Evolutionary conservation across 2,888 invertebrate genomes (phyloP).

Genomic region (Coelogynopora nodosa): DNA sequence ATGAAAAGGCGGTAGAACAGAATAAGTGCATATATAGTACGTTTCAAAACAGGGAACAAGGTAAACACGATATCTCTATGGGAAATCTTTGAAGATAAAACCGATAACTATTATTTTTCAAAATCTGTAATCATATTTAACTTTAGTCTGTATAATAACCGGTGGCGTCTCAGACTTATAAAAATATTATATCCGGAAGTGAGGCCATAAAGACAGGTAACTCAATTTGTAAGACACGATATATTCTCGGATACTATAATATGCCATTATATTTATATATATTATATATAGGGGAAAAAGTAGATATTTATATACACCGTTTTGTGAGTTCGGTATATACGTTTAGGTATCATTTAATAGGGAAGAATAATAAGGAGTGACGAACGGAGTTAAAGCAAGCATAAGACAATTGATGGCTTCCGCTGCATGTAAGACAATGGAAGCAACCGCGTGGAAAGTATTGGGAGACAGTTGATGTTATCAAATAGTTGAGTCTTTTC

Average conservation of each 20-base stretch:
- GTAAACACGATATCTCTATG: not conserved
- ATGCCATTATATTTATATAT: not conserved
- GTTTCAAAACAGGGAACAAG: no score
- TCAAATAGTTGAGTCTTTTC: not conserved
- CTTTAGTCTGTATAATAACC: no score
- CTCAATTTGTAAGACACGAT: not conserved
- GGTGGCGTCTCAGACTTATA: not conserved
- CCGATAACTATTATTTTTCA: not conserved
- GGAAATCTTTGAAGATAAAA: not conserved
- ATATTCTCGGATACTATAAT: not conserved
- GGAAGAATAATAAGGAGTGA: not conserved
- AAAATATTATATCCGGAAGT: not conserved
- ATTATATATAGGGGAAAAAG: not conserved
- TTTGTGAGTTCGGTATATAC: not conserved
- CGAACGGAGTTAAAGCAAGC: not conserved
- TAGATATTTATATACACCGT: not conserved
- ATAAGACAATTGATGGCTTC: slow-evolving; percentile 11
- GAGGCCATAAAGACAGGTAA: not conserved
- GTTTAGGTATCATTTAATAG: not conserved
- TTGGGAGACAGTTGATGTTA: not conserved
- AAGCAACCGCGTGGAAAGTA: not conserved
- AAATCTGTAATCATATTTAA: no score
- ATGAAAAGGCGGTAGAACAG: not conserved
- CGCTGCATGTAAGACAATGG: not conserved
- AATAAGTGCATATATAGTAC: no score